phyloP scores from a whole-genome alignment of 2,888 invertebrate species.

The Villa cingulata region DNA sequence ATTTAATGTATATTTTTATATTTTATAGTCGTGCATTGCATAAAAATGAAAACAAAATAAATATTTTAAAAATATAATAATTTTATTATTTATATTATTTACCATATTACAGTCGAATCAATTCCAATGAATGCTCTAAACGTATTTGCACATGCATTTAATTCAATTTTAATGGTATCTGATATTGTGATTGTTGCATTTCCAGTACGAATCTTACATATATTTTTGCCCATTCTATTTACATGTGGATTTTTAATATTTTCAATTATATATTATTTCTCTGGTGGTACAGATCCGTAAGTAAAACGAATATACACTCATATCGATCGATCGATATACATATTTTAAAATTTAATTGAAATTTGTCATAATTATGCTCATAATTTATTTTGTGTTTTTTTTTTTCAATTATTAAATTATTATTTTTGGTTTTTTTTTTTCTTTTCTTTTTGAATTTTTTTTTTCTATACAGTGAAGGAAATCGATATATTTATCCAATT shows the following conservation, averaged over 20 bases:
- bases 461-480: constrained; percentile 36
- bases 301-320: too few relatives aligned
- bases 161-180: constrained; percentile 55
- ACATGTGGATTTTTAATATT: constrained; percentile 44
- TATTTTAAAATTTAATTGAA: too few relatives aligned
- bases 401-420: neutral
- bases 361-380: neutral
- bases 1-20: constrained; percentile 6
- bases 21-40: neutral
- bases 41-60: neutral
- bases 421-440: neutral
- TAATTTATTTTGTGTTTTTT: neutral
- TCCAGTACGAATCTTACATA: constrained; percentile 53
- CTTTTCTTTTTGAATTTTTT: constrained; percentile 14
- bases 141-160: constrained; percentile 58
- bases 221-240: constrained; percentile 47
- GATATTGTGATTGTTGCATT: constrained; percentile 59
- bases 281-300: constrained; percentile 47
- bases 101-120: constrained; percentile 42
- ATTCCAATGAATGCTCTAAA: constrained; percentile 50
- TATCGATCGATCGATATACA: too few relatives aligned
- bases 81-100: neutral
- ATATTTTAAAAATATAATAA: too few relatives aligned
- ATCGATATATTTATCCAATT: constrained; percentile 56
- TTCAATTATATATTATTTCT: constrained; percentile 43